These are phyloP conservation scores for Megaceryle alcyon DNA, from an alignment of 2,797 vertebrate genomes.

Conservation along the genomic window DNA sequence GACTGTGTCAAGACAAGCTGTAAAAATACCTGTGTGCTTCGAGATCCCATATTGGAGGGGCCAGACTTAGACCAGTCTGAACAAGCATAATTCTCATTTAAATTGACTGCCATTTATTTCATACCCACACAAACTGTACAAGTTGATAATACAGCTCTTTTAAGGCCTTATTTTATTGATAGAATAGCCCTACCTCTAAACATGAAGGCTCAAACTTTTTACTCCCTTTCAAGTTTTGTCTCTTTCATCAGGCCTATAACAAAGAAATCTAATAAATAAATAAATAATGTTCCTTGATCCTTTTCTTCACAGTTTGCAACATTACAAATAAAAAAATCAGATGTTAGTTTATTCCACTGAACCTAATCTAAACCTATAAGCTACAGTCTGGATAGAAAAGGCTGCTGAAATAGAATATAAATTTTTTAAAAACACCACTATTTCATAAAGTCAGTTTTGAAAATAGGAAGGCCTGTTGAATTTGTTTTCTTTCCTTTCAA, in stretches of 20 bases:
- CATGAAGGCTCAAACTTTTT: background rate
- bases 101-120: background rate
- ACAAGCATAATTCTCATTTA: background rate
- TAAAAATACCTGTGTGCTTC: background rate
- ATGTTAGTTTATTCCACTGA: background rate
- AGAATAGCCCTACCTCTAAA: background rate
- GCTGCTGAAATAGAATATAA: background rate
- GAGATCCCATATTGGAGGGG: fast-evolving
- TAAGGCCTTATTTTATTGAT: background rate
- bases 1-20: background rate
- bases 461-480: background rate
- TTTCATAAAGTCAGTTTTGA: conserved; percentile 1
- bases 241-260: background rate
- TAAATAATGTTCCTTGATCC: background rate
- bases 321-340: background rate
- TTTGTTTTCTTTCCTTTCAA: background rate
- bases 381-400: background rate
- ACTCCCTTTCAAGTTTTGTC: background rate
- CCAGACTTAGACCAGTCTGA: background rate
- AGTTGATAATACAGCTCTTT: background rate
- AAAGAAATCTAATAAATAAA: background rate
- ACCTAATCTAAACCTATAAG: background rate
- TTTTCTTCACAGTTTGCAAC: background rate
- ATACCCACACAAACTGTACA: fast-evolving
- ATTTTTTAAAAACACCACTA: background rate